Conservation (phyloP, 2,113 vertebrate genomes). For the Petroica traversi region DNA sequence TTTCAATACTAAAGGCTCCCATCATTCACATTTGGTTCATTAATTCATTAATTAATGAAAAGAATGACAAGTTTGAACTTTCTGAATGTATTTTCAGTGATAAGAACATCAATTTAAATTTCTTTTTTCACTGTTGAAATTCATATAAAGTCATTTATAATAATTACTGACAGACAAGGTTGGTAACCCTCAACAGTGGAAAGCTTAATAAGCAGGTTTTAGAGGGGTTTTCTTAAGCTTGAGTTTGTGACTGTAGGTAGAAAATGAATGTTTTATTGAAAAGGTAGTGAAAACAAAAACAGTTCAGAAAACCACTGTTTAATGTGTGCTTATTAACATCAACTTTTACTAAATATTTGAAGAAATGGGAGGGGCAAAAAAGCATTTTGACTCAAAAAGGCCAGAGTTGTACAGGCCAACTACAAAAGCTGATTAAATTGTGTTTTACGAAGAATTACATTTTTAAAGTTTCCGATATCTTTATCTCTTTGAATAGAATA, state of each 20-base stretch:
- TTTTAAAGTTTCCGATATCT: background rate
- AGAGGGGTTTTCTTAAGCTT: background rate
- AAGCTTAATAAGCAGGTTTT: background rate
- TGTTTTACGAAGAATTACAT: background rate
- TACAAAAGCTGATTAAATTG: background rate
- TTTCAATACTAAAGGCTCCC: background rate
- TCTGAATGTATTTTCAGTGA: background rate
- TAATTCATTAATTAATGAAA: background rate
- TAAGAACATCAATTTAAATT: background rate
- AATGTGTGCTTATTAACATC: background rate
- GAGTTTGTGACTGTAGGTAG: background rate
- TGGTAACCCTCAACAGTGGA: background rate
- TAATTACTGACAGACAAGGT: background rate
- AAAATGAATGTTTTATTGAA: background rate
- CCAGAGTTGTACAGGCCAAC: background rate
- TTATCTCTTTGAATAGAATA: background rate
- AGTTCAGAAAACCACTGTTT: background rate
- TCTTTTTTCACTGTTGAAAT: background rate
- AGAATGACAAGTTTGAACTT: background rate
- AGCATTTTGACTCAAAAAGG: background rate
- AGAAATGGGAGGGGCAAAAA: background rate
- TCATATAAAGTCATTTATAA: background rate
- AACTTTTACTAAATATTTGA: background rate
- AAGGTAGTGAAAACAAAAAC: background rate
- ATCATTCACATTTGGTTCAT: background rate